Evolutionary conservation across 2,797 vertebrate genomes (phyloP), one percentile per base, ranked within the genome.

Genomic region (Knipowitschia caucasica): DNA sequence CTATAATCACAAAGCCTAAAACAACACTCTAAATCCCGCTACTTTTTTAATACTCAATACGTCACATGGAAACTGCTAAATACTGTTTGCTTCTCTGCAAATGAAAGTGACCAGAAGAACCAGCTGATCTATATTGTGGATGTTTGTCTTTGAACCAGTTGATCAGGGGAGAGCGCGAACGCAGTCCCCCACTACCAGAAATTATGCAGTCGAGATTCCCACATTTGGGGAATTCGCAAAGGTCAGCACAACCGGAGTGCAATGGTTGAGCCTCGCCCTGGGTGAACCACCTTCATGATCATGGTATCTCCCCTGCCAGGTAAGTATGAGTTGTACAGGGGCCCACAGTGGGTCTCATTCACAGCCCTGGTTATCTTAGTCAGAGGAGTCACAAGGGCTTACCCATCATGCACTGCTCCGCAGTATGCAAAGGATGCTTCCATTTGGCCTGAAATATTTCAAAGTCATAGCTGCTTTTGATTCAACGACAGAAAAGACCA

Each of bases 221-320:
- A 36, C 71, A 75, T 77, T 71, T 75, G 69, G 5, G 43, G 24
- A 69, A 78, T 75, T 77, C 67, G 53, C 67, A 75, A 8, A 29
- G 66, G 64, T 81, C 75, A 79, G 69, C 55, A 71, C 60, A 71
- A 2, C 67, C 56, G 10, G 2, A 29, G 61, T 64, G 56, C 64
- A 67, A 62, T 58, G 50, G 50, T 23, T 29, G 5, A 44, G 43
- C 53, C 66, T 75, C 62, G 10, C 63, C 64, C 12, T 64, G 66
- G 61, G 39, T 42, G 39, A 42, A 42, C 39, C 39, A 42, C 39
- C 56, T 63, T 54, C 23, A 1, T 67, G 56, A 64, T 64, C 70
- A 64, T 39, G 38, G 57, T 64, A 12, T 65, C 59, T 53, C 65
- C 62, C 56, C 47, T 75, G 50, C 50, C 50, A 53, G 47, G 59